phyloP scores from a whole-genome alignment of 1,140 invertebrate species.

The Aphelinus atriplicis region DNA sequence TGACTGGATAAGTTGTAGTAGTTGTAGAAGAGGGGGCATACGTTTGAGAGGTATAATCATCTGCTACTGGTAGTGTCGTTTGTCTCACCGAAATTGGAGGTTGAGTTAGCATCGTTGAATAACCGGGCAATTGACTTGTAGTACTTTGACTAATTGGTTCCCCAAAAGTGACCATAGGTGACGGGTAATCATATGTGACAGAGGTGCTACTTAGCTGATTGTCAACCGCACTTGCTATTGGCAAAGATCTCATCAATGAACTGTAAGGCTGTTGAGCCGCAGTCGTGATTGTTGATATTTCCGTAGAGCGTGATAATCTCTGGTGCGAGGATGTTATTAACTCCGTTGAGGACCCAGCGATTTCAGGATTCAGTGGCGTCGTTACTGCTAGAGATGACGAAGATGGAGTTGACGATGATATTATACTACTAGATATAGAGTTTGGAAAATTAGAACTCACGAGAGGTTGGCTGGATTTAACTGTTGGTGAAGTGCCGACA shows the following conservation, averaged over 20 bases:
- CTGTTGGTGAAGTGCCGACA: constrained; percentile 9
- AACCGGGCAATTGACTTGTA: too few species aligned
- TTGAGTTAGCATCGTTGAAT: neutral
- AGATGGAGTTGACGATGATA: constrained; percentile 32
- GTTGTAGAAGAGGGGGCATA: too few species aligned
- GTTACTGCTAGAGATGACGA: constrained; percentile 36
- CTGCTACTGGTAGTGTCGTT: neutral
- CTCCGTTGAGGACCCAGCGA: neutral
- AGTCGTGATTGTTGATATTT: neutral
- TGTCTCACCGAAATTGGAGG: neutral
- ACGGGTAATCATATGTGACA: constrained; percentile 8
- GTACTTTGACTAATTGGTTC: neutral
- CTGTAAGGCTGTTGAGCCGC: neutral
- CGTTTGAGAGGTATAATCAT: neutral
- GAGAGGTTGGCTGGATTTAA: constrained; percentile 33
- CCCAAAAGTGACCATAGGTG: constrained; percentile 1
- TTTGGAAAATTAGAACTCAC: constrained; percentile 36
- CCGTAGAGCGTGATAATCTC: neutral
- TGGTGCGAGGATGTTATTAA: neutral
- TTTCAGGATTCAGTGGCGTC: neutral
- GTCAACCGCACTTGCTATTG: neutral
- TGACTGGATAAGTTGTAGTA: neutral
- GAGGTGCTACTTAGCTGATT: neutral
- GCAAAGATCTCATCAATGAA: neutral
- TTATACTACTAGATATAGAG: constrained; percentile 29